Base-by-base conservation (phyloP, 2,113 vertebrate species). In the Gopherus flavomarginatus region DNA sequence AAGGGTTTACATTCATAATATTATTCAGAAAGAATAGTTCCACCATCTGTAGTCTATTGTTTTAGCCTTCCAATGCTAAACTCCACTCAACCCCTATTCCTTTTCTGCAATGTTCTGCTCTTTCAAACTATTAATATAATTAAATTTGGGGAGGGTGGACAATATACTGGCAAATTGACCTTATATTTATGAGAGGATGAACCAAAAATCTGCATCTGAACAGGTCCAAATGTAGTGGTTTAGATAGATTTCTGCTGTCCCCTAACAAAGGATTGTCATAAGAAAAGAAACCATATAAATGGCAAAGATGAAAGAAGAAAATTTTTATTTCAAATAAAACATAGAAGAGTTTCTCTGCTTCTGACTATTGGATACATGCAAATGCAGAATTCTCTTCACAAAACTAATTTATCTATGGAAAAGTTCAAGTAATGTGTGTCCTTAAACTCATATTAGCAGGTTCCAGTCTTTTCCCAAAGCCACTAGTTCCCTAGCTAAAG, bases 21-120 rank as follows among this genome's bases (percentile, higher is more conserved):
- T 72, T 52, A 88, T 35, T 57, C 10, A 79, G 75, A 82, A 95
- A 87, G 26, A 90, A 50, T 5, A 93, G 1, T 69, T 89, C 47
- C 72, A 54, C 6, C 62, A 9, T 92, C 21, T 56, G 10, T 26
- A 16, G 24, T 78, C 65, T 21, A 35, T 91, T 95, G 91, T 85
- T 54, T 81, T 50, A 81, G 19, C 42, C 31, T 91, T 96, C 47
- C 85, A 83, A 62, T 12, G 47, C 14, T 4, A 27, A 47, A 57
- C 24, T 57, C 86, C 85, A 81, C 22, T 87, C 95, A 59, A 75
- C 44, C 8, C 9, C 11, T 75, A 16, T 16, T 81, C 5, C 0
- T 3, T 85, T 88, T 47, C 85, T 27, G 8, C n/a, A 81, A 88
- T 11, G 7, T 5, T 72, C 2, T 54, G 81, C 24, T 4, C 6